Evolutionary conservation across 1,140 invertebrate species (phyloP), one percentile per base, ranked within the genome.

Genomic region (Lordiphosa clarofinis): DNA sequence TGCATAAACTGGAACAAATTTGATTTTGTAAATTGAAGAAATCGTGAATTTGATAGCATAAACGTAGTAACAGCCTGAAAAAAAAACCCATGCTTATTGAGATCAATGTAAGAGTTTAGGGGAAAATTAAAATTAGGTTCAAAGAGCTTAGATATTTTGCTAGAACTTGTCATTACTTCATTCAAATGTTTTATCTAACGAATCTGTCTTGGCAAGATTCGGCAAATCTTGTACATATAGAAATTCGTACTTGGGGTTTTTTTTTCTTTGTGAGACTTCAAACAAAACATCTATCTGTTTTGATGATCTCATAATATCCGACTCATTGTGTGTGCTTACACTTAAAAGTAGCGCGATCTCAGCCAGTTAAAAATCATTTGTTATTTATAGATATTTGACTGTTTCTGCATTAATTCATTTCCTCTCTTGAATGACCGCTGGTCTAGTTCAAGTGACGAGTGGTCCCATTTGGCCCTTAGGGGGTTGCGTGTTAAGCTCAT

Each of bases 241-340:
- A 31, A 28, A 28, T n/a, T 44, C 43, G 12, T 36, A 6, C 39
- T 63, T 35, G 12, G 11, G 11, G 10, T 19, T 43, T 55, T 33
- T 38, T 36, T 44, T 33, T 64, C 42, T 49, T 13, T 66, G 43
- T 64, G 44, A 65, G 54, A 24, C 44, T 56, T 56, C 56, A 56
- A 56, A 56, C 24, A 44, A 65, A 54, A 48, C 56, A 47, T 60
- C 38, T 60, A 42, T 46, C 2, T 33, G 33, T 54, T 21, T 33
- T 35, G 57, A 55, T 79, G 75, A 79, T 75, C 52, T 78, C 74
- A 78, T 64, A 4, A 33, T 40, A 57, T 28, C 31, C 55, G 47
- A 52, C 21, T 66, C 56, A 65, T 59, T 58, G 8, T 35, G 12
- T 43, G 11, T 39, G 24, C 36, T 38, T 48, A 36, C 48, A 54